Base-by-base conservation (phyloP, 2,797 vertebrate species). In the Meriones psammophilus region DNA sequence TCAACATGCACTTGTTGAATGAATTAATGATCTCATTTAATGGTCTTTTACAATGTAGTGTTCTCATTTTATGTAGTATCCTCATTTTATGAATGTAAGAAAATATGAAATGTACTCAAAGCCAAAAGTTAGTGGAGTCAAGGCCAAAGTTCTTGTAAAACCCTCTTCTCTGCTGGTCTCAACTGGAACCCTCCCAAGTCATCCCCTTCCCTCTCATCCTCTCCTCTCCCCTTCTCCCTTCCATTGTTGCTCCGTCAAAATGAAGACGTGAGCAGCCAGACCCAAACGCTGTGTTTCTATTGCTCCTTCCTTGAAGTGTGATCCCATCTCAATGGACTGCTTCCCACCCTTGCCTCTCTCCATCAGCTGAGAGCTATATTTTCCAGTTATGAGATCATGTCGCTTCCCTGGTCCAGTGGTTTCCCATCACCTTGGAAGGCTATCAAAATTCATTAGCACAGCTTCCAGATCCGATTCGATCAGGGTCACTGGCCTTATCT, bases 351-450 rank as follows among this genome's bases (percentile, higher is more conserved):
- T 56, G 10, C 5, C 28, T 71, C 42, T 46, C 64, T 88, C 58
- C 12, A 24, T 64, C 69, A 69, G 76, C 14, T 10, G 42, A 54
- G 58, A 74, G 69, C 7, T 4, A 3, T 88, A 46, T 46, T 92
- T 88, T 39, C 13, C 86, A 3, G 36, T 56, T 77, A 13, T 24
- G n/a, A 74, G 79, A 81, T 92, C 39, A 64, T 22, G 30, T 89
- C 46, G 26, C 46, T 66, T 89, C 39, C 79, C 54, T 62, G 85
- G n/a, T 96, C 64, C 58, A 50, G 8, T 26, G 89, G 39, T 92
- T 95, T 93, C 85, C 33, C 50, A 14, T 92, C 58, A 64, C n/a
- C 46, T 73, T 74, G 76, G 91, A 78, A 83, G 80, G 77, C 54
- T 84, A 17, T 33, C 30, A 30, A 26, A 79, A 28, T 30, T 71